A percentile compares a stretch with the other conserved stretches of the same genome.
Conservation (phyloP, 2,888 invertebrate species). For the Gortyna flavago region DNA sequence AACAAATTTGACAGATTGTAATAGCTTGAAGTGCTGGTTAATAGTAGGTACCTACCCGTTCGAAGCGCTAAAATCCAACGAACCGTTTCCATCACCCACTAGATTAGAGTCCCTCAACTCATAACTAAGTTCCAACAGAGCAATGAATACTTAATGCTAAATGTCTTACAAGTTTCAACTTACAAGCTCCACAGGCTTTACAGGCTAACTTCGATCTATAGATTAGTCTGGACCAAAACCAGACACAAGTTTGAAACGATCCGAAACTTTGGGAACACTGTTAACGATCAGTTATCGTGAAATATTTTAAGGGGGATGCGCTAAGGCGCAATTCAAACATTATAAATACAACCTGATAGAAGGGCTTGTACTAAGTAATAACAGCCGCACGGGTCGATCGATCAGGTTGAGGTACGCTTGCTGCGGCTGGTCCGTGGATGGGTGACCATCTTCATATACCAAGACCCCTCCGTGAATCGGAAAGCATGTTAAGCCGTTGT, state of each 20-base stretch:
- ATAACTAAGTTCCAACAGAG: slow-evolving; percentile 49
- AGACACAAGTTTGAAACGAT: slow-evolving; percentile 34
- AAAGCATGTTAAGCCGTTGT: too few relatives aligned
- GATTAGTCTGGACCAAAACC: slow-evolving; percentile 52
- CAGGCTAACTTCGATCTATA: slow-evolving; percentile 53
- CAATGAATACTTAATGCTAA: slow-evolving; percentile 63
- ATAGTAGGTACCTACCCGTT: not conserved
- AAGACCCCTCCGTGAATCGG: too few relatives aligned
- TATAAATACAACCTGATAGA: not conserved
- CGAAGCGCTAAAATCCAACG: slow-evolving; percentile 32
- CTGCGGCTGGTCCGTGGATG: too few relatives aligned
- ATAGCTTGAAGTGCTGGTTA: too few relatives aligned
- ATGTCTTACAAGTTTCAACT: slow-evolving; percentile 60
- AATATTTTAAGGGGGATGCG: too few relatives aligned
- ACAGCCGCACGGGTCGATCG: too few relatives aligned
- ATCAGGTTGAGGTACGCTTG: too few relatives aligned
- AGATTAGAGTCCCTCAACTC: slow-evolving; percentile 46
- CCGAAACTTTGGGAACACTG: slow-evolving; percentile 29
- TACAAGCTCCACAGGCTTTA: slow-evolving; percentile 45
- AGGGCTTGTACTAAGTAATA: too few relatives aligned
- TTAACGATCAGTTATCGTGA: slow-evolving; percentile 3
- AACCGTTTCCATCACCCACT: slow-evolving; percentile 40
- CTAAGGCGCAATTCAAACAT: not conserved
- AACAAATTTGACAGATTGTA: too few relatives aligned
- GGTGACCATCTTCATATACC: too few relatives aligned